Evolutionary conservation across 2,113 vertebrate genomes (phyloP).

Genomic region (Pelecanus crispus): DNA sequence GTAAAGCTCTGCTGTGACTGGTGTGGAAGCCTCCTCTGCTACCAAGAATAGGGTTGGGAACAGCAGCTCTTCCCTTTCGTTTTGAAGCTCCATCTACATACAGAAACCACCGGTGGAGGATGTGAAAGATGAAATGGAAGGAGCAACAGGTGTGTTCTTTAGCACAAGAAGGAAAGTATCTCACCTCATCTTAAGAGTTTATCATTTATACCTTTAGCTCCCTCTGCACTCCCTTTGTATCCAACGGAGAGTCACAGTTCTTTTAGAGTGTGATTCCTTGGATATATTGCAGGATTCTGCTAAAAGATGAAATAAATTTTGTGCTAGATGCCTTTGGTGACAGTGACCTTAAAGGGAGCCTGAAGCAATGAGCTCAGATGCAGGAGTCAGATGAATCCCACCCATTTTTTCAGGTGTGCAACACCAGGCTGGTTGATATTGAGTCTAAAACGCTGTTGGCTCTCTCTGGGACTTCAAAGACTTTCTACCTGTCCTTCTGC

Average conservation of each 20-base stretch:
- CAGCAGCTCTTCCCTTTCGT: background rate
- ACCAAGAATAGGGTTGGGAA: background rate
- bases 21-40: background rate
- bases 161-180: background rate
- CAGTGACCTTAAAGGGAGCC: background rate
- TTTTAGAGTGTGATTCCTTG: background rate
- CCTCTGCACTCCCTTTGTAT: background rate
- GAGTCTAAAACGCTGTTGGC: background rate
- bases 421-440: background rate
- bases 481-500: background rate
- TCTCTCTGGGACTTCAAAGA: background rate
- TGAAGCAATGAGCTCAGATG: background rate
- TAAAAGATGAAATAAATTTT: background rate
- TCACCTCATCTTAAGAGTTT: background rate
- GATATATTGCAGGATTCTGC: background rate
- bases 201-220: background rate
- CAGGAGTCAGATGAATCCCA: background rate
- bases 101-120: background rate
- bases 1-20: background rate
- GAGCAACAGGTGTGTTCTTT: background rate
- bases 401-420: background rate
- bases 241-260: background rate
- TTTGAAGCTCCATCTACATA: background rate
- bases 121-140: background rate
- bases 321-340: background rate